Percentiles rank a stretch among this genome's conserved stretches.
These are phyloP conservation scores for Pelobates fuscus DNA, from an alignment of 2,113 vertebrate species.

Conservation along the genomic window DNA sequence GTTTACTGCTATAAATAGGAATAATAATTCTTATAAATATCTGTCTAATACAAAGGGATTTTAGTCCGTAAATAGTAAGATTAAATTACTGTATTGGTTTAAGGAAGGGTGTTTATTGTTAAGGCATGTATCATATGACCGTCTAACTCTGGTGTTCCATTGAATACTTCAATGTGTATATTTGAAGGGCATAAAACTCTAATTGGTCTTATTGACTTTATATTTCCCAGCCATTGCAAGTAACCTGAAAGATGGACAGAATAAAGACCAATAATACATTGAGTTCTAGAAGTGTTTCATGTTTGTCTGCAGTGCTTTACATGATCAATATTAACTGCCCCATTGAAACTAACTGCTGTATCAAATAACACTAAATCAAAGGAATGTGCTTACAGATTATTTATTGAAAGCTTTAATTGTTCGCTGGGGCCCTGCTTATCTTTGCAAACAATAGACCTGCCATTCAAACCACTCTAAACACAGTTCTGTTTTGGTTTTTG, in stretches of 20 bases:
- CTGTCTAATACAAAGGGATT: too few relatives aligned
- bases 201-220: conserved; percentile 83
- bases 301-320: conserved; percentile 80
- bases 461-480: conserved; percentile 26
- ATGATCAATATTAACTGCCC: conserved; percentile 86
- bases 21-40: too few relatives aligned
- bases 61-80: too few relatives aligned
- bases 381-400: conserved; percentile 82
- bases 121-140: too few relatives aligned
- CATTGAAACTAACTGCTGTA: conserved; percentile 84
- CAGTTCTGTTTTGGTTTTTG: conserved; percentile 30
- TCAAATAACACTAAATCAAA: conserved; percentile 87
- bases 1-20: too few relatives aligned
- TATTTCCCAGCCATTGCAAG: conserved; percentile 78
- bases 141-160: too few relatives aligned
- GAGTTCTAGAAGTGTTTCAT: conserved; percentile 77
- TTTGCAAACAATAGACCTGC: conserved; percentile 69
- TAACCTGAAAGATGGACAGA: conserved; percentile 76
- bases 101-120: too few relatives aligned
- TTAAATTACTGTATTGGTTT: too few relatives aligned
- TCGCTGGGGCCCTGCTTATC: conserved; percentile 78
- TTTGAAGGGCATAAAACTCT: conserved; percentile 64
- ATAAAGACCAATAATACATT: conserved; percentile 82
- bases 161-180: neutral
- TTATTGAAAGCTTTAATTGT: conserved; percentile 86